Conservation (phyloP, 2,113 vertebrate genomes). For the Cercocebus atys region DNA sequence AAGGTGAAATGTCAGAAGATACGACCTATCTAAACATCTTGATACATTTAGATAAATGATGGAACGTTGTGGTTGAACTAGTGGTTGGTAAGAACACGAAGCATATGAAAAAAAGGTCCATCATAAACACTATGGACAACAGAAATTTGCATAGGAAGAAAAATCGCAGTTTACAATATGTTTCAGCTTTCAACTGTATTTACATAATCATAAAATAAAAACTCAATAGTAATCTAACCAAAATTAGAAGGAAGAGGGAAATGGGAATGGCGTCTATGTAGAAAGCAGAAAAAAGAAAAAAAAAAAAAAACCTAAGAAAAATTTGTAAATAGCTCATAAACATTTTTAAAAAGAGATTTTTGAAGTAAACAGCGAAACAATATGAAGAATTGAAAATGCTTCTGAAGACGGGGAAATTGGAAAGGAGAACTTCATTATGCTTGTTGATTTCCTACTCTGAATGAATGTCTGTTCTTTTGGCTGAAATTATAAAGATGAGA, state of each 20-base stretch:
- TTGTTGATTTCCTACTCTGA: no score
- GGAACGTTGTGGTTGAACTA: not conserved
- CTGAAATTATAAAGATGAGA: no score
- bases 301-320: not conserved
- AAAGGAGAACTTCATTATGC: not conserved
- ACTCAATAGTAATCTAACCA: not conserved
- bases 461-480: no score
- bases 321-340: not conserved
- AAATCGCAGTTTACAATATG: not conserved
- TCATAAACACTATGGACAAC: not conserved
- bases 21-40: not conserved
- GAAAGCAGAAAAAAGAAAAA: not conserved
- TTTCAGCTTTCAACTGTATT: not conserved
- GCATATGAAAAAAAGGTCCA: not conserved
- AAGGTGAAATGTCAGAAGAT: not conserved
- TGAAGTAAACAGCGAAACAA: not conserved
- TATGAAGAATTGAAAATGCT: not conserved
- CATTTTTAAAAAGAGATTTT: not conserved
- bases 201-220: not conserved
- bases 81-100: not conserved
- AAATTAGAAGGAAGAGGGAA: not conserved
- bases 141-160: not conserved
- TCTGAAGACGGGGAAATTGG: not conserved
- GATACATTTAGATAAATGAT: not conserved
- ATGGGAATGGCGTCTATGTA: not conserved